Evolutionary conservation across 2,888 invertebrate genomes (phyloP), one percentile per base, ranked within the genome.

Genomic region (Pyrrhosoma nymphula): DNA sequence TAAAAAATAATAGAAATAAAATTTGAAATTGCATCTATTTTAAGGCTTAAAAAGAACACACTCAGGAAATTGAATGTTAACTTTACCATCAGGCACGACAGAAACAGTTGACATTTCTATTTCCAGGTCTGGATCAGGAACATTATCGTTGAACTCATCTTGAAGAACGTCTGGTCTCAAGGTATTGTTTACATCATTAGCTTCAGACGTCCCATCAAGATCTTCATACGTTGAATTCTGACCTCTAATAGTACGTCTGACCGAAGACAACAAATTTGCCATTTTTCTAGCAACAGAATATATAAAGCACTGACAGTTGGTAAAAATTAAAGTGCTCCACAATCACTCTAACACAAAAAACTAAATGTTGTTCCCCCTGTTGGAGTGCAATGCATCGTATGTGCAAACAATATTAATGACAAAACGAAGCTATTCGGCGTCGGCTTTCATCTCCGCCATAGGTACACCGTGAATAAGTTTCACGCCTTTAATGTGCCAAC

Each of bases 71-170:
- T 47, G 0, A 39, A 10, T 20, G 47, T 47, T 26, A 35, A 39
- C 96, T 96, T 96, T 97, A 98, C 98, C 98, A 97, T 98, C 98
- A 96, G 98, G 98, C 56, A 98, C 98, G 56, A 98, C 98, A 14
- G 98, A 98, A 56, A 98, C 98, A 8, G 98, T 98, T 95, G 98
- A 98, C 98, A 98, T 98, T 97, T 98, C 98, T 96, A 98, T 98
- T 95, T 97, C 97, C 95, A 96, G 95, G 89, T 96, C 96, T 96
- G 95, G 96, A 96, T 96, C 96, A 96, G 95, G 96, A 96, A 95
- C 95, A 91, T 96, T 96, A 56, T 96, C 95, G 69, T 96, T 95
- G 69, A 95, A 95, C 75, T 96, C 96, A 39, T 90, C 95, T 56
- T 93, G 88, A 63, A 75, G 95, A 91, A 90, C 35, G 14, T 88